Percentiles rank a stretch among this genome's conserved stretches.
These are phyloP conservation scores for Salvelinus namaycush DNA, from an alignment of 2,113 vertebrate species.

Conservation along the genomic window DNA sequence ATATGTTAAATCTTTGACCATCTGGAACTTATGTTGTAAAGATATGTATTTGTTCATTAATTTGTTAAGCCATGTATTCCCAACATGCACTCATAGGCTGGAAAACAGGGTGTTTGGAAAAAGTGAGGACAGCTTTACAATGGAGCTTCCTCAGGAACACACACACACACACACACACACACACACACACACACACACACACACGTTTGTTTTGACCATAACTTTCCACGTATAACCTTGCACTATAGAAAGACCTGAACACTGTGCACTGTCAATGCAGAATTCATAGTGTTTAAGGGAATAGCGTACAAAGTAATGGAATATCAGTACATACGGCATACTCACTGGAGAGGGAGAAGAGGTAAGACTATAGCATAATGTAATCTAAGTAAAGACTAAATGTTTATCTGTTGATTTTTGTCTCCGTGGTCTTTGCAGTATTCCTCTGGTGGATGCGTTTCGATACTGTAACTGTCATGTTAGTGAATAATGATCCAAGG, in stretches of 20 bases:
- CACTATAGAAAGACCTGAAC: not conserved
- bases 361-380: not conserved
- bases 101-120: conserved; percentile 2
- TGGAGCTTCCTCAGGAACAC: not conserved
- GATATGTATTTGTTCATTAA: not conserved
- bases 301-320: not conserved
- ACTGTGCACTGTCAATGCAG: not conserved
- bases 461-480: not conserved
- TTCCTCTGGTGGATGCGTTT: too few relatives aligned
- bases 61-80: not conserved
- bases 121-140: conserved; percentile 7
- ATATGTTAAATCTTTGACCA: not conserved
- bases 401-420: not conserved
- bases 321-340: not conserved
- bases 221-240: not conserved
- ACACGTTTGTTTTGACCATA: not conserved
- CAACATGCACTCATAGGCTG: not conserved
- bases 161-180: not conserved
- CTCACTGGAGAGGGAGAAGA: not conserved
- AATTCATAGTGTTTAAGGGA: not conserved
- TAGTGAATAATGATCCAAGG: not conserved
- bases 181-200: not conserved
- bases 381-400: not conserved
- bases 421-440: too few relatives aligned
- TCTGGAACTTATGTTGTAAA: not conserved